Evolutionary conservation across 2,797 vertebrate genomes (phyloP).

Genomic region (Ceyx erithaca): DNA sequence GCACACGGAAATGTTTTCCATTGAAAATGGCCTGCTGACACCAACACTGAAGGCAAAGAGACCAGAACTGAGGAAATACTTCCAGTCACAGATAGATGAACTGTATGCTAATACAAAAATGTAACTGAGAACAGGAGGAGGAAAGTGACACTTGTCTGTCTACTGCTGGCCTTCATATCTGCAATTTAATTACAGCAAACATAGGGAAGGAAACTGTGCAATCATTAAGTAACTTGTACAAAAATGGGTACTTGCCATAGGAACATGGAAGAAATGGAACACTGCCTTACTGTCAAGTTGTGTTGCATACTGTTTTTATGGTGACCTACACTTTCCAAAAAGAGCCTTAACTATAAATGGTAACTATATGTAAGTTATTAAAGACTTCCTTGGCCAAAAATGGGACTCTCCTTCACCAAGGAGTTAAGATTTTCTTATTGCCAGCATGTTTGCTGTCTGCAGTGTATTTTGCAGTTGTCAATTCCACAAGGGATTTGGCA

Average conservation of each 20-base stretch:
- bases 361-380: conserved; percentile 78
- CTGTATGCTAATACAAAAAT: conserved; percentile 92
- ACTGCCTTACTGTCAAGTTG: conserved; percentile 81
- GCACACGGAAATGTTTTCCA: conserved; percentile 89
- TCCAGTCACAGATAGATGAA: conserved; percentile 89
- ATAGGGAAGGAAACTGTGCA: conserved; percentile 71
- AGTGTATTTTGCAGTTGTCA: conserved; percentile 47
- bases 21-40: conserved; percentile 93
- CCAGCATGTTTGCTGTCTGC: conserved; percentile 69
- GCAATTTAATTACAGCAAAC: conserved; percentile 70
- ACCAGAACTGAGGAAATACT: conserved; percentile 85
- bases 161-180: conserved; percentile 68
- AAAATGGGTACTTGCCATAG: conserved; percentile 76
- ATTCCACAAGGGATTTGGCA: conserved; percentile 34
- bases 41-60: conserved; percentile 96
- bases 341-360: conserved; percentile 82
- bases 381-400: conserved; percentile 73
- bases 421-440: conserved; percentile 65
- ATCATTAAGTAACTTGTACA: conserved; percentile 68
- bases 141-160: conserved; percentile 20
- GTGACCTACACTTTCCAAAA: conserved; percentile 78
- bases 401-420: conserved; percentile 56
- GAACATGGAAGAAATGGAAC: conserved; percentile 74
- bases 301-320: conserved; percentile 75
- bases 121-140: conserved; percentile 70